Percentiles rank a stretch among this genome's conserved stretches.
phyloP scores from a whole-genome alignment of 2,113 vertebrate species.

The Scophthalmus maximus region DNA sequence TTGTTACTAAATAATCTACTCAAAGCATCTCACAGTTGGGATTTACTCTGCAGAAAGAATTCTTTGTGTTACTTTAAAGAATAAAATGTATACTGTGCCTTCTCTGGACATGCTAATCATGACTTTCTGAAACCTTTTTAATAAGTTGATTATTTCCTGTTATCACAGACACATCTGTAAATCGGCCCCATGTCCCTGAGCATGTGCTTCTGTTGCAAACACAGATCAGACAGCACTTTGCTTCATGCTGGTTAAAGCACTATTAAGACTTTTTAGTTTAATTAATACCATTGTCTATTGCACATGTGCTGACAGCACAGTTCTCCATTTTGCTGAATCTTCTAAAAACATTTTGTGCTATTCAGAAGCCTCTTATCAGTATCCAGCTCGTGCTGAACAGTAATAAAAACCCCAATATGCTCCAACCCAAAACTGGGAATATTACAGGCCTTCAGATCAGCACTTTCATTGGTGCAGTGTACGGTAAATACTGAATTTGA shows the following conservation, averaged over 20 bases:
- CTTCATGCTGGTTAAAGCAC: neutral
- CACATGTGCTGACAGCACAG: slow-evolving; percentile 37
- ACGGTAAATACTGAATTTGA: slow-evolving; percentile 15
- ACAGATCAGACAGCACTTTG: neutral
- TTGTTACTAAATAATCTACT: neutral
- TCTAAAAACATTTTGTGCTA: slow-evolving; percentile 51
- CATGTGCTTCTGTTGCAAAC: neutral
- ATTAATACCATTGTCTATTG: slow-evolving; percentile 38
- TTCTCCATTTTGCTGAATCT: slow-evolving; percentile 37
- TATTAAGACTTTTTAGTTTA: neutral
- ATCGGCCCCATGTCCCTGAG: neutral
- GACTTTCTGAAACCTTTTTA: neutral
- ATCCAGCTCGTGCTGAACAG: slow-evolving; percentile 41
- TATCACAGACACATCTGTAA: neutral
- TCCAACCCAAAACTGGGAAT: slow-evolving; percentile 16
- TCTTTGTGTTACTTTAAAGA: neutral
- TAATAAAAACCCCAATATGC: slow-evolving; percentile 37
- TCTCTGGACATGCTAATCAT: neutral
- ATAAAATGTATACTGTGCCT: too few relatives aligned
- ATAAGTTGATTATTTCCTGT: slow-evolving; percentile 15
- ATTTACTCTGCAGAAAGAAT: neutral
- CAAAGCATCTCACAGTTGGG: neutral
- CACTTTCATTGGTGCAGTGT: neutral
- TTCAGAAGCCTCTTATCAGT: slow-evolving; percentile 50
- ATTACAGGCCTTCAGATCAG: slow-evolving; percentile 36